A percentile compares a stretch with the other conserved stretches of the same genome.
Conservation (phyloP, 2,888 invertebrate species). For the Pollenia amentaria region DNA sequence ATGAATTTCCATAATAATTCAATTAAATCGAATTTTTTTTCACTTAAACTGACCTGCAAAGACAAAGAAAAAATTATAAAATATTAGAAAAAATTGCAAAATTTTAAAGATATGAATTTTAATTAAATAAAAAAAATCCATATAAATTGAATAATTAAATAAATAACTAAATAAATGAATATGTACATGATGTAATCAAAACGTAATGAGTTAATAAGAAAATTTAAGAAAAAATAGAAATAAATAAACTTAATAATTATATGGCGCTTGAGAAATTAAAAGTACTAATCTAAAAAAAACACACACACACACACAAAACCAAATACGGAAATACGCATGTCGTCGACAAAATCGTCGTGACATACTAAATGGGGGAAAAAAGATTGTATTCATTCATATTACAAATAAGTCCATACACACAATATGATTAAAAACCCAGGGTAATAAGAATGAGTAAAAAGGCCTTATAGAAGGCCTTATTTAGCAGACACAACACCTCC, state of each 20-base stretch:
- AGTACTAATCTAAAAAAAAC: slow-evolving; percentile 18
- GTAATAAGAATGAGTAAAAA: no score
- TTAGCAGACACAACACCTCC: no score
- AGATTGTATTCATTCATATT: slow-evolving; percentile 18
- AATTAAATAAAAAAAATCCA: slow-evolving; percentile 49
- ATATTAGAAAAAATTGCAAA: slow-evolving; percentile 18
- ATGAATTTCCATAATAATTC: slow-evolving; percentile 42
- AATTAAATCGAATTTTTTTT: slow-evolving; percentile 2
- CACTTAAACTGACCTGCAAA: slow-evolving; percentile 67
- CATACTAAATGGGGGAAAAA: slow-evolving; percentile 41
- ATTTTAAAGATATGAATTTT: slow-evolving; percentile 18
- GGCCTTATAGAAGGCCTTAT: background rate
- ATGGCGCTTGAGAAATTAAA: slow-evolving; percentile 69
- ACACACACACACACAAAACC: slow-evolving; percentile 16
- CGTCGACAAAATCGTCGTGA: slow-evolving; percentile 59
- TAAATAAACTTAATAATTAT: slow-evolving; percentile 20
- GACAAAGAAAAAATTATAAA: slow-evolving; percentile 55
- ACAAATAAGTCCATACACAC: slow-evolving; percentile 49
- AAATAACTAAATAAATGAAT: slow-evolving; percentile 21
- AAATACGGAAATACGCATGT: slow-evolving; percentile 74
- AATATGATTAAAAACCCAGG: slow-evolving; percentile 34
- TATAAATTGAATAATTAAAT: slow-evolving; percentile 16
- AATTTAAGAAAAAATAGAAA: slow-evolving; percentile 23
- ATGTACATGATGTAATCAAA: slow-evolving; percentile 68
- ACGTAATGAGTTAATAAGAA: slow-evolving; percentile 63